Evolutionary conservation across 2,113 vertebrate species (phyloP).

Genomic region (Otis tarda): DNA sequence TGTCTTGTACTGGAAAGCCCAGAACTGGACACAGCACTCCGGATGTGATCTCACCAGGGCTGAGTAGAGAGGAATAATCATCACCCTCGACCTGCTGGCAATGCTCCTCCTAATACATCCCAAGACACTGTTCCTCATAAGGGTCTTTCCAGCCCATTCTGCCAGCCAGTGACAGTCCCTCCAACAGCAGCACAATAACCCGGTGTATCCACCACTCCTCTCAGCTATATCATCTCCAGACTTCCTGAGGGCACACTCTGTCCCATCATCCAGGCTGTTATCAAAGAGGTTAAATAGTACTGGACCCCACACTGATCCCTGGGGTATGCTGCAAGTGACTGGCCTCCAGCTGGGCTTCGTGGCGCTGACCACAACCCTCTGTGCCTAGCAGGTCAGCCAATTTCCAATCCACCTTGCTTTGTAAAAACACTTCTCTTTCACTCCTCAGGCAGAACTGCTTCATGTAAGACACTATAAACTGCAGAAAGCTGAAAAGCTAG

Average conservation of each 20-base stretch:
- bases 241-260: too few relatives aligned
- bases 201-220: neutral
- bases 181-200: neutral
- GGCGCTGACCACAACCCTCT: neutral
- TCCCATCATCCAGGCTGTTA: neutral
- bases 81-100: neutral
- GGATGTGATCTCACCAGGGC: neutral
- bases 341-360: neutral
- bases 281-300: neutral
- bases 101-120: neutral
- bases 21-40: neutral
- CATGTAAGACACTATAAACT: neutral
- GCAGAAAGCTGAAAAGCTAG: neutral
- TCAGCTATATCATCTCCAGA: neutral
- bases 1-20: neutral
- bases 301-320: fast-evolving
- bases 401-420: neutral
- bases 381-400: neutral
- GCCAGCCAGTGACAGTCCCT: neutral
- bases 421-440: neutral
- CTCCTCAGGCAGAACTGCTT: neutral
- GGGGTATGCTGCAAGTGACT: neutral
- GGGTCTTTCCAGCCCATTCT: neutral
- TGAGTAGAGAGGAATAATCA: neutral
- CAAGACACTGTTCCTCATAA: neutral